Base-by-base conservation (phyloP, 1,140 invertebrate genomes). In the Battus philenor region DNA sequence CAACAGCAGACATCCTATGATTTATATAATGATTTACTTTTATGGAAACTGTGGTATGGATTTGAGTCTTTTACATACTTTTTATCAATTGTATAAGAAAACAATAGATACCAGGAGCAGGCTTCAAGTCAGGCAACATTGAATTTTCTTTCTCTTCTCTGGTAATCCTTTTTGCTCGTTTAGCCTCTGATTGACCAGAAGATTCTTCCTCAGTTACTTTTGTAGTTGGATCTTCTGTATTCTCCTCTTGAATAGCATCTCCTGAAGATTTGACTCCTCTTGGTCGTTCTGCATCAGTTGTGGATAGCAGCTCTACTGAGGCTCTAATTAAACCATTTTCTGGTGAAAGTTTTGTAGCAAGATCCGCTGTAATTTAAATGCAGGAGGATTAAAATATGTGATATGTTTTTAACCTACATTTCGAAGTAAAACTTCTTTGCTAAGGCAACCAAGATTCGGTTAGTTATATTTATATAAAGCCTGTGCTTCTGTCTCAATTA, bases 81-180 rank as follows among this genome's bases (percentile, higher is more conserved):
- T n/a, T n/a, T n/a, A n/a, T n/a, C n/a, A n/a, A n/a, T n/a, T n/a
- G n/a, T n/a, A n/a, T n/a, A n/a, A n/a, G n/a, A n/a, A n/a, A n/a
- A n/a, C n/a, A n/a, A 0, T 27, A 6, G 7, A 30, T 56, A 87
- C 86, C 84, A 56, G 91, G 88, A 11, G 89, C 89, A 22, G 92
- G 90, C 67, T 93, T 92, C 68, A 99, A 89, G 59, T 95, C 67
- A 0, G 97, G 97, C 8, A 99, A 84, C 50, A 94, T 86, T 22
- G 91, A 87, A 67, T 93, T 89, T 63, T 95, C 93, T 57, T 88
- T 88, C 65, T 92, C 88, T 65, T 89, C 88, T 3, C 50, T 32
- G 29, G 77, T 80, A 0, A 71, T 44, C 43, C 78, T 68, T 32
- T 71, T 85, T 1, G 50, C 58, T 41, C 62, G 68, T 32, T 81